Conservation (phyloP, 2,797 vertebrate species). For the Cynodonichthys magdalenae region DNA sequence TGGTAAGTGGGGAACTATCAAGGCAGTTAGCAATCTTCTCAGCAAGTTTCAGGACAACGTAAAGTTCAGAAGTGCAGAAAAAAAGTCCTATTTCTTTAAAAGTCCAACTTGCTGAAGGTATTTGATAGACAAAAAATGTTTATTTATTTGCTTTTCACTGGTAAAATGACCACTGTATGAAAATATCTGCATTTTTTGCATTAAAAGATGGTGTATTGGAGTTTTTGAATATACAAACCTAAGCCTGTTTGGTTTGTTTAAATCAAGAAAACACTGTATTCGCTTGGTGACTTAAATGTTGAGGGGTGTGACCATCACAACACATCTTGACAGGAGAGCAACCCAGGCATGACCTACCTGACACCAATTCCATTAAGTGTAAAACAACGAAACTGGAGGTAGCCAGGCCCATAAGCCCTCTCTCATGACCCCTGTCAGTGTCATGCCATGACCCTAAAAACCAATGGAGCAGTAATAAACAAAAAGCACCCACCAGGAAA, state of each 20-base stretch:
- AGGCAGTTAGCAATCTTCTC: too few relatives aligned
- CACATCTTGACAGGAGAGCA: slow-evolving; percentile 35
- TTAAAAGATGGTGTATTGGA: background rate
- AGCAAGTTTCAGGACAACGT: too few relatives aligned
- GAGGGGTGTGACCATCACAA: slow-evolving; percentile 36
- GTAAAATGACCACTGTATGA: background rate
- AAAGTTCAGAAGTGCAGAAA: too few relatives aligned
- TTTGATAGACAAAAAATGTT: too few relatives aligned
- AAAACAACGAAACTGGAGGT: slow-evolving; percentile 35
- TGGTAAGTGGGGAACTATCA: too few relatives aligned
- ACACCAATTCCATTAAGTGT: slow-evolving; percentile 49
- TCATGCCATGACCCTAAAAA: slow-evolving; percentile 48
- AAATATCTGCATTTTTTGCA: background rate
- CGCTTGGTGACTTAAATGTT: slow-evolving; percentile 9
- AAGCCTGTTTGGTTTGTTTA: background rate
- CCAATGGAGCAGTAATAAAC: slow-evolving; percentile 27
- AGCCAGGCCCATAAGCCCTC: slow-evolving; percentile 19
- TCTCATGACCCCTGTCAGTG: slow-evolving; percentile 29
- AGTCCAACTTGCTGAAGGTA: too few relatives aligned
- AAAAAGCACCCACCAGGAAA: slow-evolving; percentile 24
- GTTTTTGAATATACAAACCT: background rate
- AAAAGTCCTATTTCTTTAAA: too few relatives aligned
- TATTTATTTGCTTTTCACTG: background rate
- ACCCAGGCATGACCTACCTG: slow-evolving; percentile 20
- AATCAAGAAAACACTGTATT: slow-evolving; percentile 6